Conservation (phyloP, 2,797 vertebrate genomes). For the Dicrostonyx torquatus region DNA sequence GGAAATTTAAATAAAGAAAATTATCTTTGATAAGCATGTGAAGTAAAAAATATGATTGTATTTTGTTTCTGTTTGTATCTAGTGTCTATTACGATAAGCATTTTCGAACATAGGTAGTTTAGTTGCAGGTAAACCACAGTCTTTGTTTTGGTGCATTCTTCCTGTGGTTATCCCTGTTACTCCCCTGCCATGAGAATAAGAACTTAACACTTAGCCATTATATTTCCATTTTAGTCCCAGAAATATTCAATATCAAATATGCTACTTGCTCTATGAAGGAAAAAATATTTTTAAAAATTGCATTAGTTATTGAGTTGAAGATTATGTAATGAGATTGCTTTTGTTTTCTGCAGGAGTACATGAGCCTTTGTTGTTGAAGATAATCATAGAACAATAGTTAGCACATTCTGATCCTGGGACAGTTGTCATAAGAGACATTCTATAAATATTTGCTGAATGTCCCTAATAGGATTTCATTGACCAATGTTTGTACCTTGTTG, state of each 20-base stretch:
- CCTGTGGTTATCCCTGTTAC: background rate
- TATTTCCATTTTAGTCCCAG: slow-evolving; percentile 50
- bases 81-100: slow-evolving; percentile 1
- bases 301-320: background rate
- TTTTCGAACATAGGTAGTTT: slow-evolving; percentile 36
- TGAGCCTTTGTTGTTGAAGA: slow-evolving; percentile 44
- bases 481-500: slow-evolving; percentile 16
- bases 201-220: slow-evolving; percentile 22
- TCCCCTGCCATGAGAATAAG: background rate
- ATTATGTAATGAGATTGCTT: background rate
- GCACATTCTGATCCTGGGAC: slow-evolving; percentile 7
- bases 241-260: slow-evolving; percentile 21
- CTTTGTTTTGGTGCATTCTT: slow-evolving; percentile 10
- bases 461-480: slow-evolving; percentile 28
- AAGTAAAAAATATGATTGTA: slow-evolving; percentile 26
- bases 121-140: background rate
- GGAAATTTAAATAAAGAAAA: slow-evolving; percentile 34
- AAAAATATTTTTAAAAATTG: slow-evolving; percentile 54
- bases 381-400: slow-evolving; percentile 1
- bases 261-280: background rate
- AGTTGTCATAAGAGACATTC: slow-evolving; percentile 46
- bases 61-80: slow-evolving; percentile 4
- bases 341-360: background rate
- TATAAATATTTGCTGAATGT: slow-evolving; percentile 27
- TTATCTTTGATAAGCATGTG: slow-evolving; percentile 43